A percentile compares a stretch with the other conserved stretches of the same genome.
These are phyloP conservation scores for Caenorhabditis macrosperma DNA, from an alignment of 2,888 invertebrate genomes.

Conservation along the genomic window DNA sequence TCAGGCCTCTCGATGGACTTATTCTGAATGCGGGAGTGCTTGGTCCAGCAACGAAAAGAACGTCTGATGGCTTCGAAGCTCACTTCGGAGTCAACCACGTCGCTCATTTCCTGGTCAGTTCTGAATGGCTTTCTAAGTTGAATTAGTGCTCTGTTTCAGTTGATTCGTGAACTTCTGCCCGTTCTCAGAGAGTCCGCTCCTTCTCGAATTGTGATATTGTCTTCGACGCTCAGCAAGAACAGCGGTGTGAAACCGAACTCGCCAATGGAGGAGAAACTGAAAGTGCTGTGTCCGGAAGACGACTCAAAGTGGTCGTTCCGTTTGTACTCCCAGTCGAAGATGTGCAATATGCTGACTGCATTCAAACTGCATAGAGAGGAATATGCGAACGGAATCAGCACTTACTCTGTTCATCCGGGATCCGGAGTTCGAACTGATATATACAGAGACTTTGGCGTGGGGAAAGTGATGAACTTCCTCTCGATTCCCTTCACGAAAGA, in stretches of 20 bases:
- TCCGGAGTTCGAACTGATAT: conserved; percentile 86
- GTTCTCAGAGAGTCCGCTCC: conserved; percentile 82
- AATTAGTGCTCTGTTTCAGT: conserved; percentile 23
- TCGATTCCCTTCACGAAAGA: conserved; percentile 94
- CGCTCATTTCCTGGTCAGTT: conserved; percentile 83
- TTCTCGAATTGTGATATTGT: conserved; percentile 34
- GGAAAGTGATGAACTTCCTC: conserved; percentile 9
- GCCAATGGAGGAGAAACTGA: conserved; percentile 10
- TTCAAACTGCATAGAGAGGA: conserved; percentile 71
- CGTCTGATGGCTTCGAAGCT: conserved; percentile 82
- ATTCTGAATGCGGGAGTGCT: conserved; percentile 83
- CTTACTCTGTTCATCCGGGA: conserved; percentile 91
- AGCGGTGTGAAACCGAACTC: conserved; percentile 8
- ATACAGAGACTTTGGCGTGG: conserved; percentile 10
- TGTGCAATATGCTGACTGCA: conserved; percentile 74
- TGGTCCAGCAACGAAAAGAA: conserved; percentile 79
- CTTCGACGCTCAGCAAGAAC: conserved; percentile 7
- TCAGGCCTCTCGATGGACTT: conserved; percentile 81
- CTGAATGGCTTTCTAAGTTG: too few relatives aligned
- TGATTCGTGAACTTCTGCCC: conserved; percentile 47
- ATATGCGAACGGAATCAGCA: conserved; percentile 64
- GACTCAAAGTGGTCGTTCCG: conserved; percentile 28
- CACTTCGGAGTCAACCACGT: conserved; percentile 88
- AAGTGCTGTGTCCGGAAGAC: conserved; percentile 11
- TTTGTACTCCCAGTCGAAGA: conserved; percentile 71